Evolutionary conservation across 2,797 vertebrate genomes (phyloP).

Genomic region (Poecile montanus): DNA sequence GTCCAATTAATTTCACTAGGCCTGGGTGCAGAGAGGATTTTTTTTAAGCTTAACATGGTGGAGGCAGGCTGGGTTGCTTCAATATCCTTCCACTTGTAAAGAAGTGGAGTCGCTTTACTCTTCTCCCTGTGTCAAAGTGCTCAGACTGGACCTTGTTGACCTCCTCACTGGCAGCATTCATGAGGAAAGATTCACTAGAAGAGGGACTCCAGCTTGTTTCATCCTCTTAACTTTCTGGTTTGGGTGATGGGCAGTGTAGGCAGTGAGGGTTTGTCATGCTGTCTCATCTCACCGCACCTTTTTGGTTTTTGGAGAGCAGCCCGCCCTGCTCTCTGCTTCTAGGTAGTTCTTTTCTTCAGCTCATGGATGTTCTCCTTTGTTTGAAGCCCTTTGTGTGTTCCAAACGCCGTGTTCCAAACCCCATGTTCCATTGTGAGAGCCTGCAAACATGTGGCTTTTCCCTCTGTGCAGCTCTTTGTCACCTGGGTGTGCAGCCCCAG

Average conservation of each 20-base stretch:
- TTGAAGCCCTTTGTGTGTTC: neutral
- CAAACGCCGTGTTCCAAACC: neutral
- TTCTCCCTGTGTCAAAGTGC: neutral
- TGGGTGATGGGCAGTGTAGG: neutral
- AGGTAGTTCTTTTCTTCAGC: neutral
- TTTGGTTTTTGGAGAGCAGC: neutral
- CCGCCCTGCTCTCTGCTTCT: neutral
- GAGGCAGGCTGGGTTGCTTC: neutral
- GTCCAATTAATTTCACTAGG: neutral
- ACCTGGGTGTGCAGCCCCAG: neutral
- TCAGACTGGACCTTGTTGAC: neutral
- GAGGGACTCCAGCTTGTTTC: neutral
- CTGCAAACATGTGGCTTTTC: neutral
- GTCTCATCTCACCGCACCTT: neutral
- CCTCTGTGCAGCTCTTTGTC: neutral
- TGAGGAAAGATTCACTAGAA: neutral
- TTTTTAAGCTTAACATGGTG: neutral
- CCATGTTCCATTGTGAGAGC: neutral
- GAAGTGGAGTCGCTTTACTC: neutral
- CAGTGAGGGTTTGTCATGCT: neutral
- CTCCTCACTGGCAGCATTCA: neutral
- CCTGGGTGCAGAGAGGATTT: neutral
- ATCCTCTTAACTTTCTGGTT: neutral
- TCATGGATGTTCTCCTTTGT: neutral
- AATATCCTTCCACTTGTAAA: neutral